Percentiles rank a stretch among this genome's conserved stretches.
Evolutionary conservation across 2,888 invertebrate genomes (phyloP).

Genomic region (Taphrorychus bicolor): DNA sequence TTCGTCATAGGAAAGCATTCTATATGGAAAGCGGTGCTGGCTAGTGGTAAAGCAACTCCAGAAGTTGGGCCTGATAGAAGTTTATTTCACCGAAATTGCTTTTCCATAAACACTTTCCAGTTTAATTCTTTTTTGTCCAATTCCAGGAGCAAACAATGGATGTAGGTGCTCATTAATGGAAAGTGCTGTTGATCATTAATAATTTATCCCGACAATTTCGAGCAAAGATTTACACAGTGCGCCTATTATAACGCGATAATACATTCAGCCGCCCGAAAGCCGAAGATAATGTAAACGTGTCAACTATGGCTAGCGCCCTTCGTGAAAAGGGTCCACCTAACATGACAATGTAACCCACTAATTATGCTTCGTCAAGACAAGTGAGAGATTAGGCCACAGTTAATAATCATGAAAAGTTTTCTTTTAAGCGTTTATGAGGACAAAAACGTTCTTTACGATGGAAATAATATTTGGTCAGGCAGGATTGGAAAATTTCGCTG

Average conservation of each 20-base stretch:
- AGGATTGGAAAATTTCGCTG: too few species aligned
- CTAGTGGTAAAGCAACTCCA: not conserved
- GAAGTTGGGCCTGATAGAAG: not conserved
- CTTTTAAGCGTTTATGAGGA: too few species aligned
- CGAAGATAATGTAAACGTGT: not conserved
- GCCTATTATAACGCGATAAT: not conserved
- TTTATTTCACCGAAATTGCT: not conserved
- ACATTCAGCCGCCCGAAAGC: not conserved
- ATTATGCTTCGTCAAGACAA: not conserved
- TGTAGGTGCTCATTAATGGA: not conserved
- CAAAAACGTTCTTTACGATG: too few species aligned
- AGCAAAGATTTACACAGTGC: not conserved
- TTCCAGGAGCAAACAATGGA: not conserved
- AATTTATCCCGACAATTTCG: not conserved
- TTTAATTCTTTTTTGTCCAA: not conserved
- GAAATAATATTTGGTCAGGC: too few species aligned
- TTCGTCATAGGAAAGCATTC: not conserved
- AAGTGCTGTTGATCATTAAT: not conserved
- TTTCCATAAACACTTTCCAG: not conserved
- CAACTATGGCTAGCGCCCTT: not conserved
- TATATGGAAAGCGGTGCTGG: conserved; percentile 1
- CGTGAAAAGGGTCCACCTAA: not conserved
- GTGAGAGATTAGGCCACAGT: too few species aligned
- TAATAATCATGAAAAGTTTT: too few species aligned
- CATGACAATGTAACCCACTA: not conserved